phyloP scores from a whole-genome alignment of 2,113 vertebrate species.

The Vulpes vulpes region DNA sequence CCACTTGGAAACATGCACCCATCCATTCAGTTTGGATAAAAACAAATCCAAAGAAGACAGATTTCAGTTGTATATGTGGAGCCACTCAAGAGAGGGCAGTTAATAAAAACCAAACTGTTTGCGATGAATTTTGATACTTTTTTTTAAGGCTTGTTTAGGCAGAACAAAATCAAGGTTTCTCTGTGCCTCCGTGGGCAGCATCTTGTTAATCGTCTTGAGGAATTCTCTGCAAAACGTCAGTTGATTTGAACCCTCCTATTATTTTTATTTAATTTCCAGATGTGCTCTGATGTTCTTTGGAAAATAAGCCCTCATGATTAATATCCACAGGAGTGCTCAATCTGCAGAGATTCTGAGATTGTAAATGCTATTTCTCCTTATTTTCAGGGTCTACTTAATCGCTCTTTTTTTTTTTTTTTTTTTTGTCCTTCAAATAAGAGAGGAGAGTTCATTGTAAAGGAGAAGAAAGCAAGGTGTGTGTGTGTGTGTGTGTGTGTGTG shows the following conservation, averaged over 20 bases:
- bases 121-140: slow-evolving; percentile 57
- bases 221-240: slow-evolving; percentile 61
- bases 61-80: not conserved
- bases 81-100: slow-evolving; percentile 36
- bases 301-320: slow-evolving; percentile 63
- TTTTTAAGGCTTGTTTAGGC: slow-evolving; percentile 49
- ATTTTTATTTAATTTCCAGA: slow-evolving; percentile 74
- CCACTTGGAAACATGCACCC: slow-evolving; percentile 50
- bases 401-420: not conserved
- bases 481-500: too few relatives aligned
- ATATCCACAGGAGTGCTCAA: slow-evolving; percentile 56
- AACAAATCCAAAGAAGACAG: slow-evolving; percentile 48
- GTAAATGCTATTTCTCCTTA: not conserved
- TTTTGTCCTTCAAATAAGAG: not conserved
- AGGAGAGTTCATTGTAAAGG: not conserved
- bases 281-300: slow-evolving; percentile 50
- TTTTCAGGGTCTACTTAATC: not conserved
- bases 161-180: slow-evolving; percentile 50
- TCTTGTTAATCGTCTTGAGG: slow-evolving; percentile 71
- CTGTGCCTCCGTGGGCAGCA: slow-evolving; percentile 45
- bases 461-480: not conserved
- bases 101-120: slow-evolving; percentile 59
- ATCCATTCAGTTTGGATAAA: slow-evolving; percentile 50
- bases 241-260: slow-evolving; percentile 58
- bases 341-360: slow-evolving; percentile 19